Evolutionary conservation across 1,140 invertebrate species (phyloP), one percentile per base, ranked within the genome.

Genomic region (Euura lappo): DNA sequence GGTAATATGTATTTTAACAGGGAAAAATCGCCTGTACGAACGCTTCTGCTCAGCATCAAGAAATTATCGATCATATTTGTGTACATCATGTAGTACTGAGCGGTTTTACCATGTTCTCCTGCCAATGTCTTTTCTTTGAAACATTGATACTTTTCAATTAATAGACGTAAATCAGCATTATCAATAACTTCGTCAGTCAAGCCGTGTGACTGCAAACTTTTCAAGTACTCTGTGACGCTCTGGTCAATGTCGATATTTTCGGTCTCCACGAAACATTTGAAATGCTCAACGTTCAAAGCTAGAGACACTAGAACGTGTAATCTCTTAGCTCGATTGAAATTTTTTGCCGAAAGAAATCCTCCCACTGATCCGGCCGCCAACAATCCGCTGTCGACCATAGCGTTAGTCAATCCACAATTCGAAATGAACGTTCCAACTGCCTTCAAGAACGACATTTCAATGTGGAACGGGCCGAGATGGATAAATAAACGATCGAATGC

Each of bases 371-470:
- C 79, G 47, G 45, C 8, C 60, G 80, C 81, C 6, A 84, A 42
- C 28, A 85, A 68, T 66, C 77, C 74, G 73, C 77, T 79, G 43
- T 85, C 77, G 46, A 80, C 76, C 72, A 86, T 78, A 4, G 86
- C 73, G 13, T 79, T 68, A n/a, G 83, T 69, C 73, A 83, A 74
- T 13, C 84, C 84, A 75, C 79, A 86, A 44, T 80, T 79, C 70
- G 64, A 65, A 5, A 85, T 80, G 44, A 81, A 65, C 72, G 82
- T 82, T 51, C 81, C 85, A 28, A 84, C 51, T 13, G 80, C 78
- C 77, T 81, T 80, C 71, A 84, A 85, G 74, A 75, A 86, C 43
- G 84, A 75, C 78, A 85, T 78, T 76, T 80, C 77, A n/a, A 83
- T 78, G 72, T 85, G 84, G 70, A 85, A 85, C 7, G 76, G 43